phyloP scores from a whole-genome alignment of 2,888 invertebrate species.

The Lydus trimaculatus region DNA sequence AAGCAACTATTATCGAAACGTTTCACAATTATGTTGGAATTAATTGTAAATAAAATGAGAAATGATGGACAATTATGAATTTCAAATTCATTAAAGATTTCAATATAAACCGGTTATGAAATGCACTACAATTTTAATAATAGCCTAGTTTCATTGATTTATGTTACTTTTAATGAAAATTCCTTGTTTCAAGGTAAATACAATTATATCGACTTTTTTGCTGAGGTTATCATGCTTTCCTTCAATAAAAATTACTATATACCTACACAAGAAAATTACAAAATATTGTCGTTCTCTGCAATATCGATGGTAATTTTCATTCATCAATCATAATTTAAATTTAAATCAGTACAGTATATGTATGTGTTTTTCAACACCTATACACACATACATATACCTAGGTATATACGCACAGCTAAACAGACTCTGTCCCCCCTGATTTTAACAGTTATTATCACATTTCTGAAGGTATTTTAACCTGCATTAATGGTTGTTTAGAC shows the following conservation, averaged over 20 bases:
- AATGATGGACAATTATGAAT: neutral
- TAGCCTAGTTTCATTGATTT: neutral
- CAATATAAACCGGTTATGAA: neutral
- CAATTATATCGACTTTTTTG: neutral
- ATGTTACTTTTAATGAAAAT: neutral
- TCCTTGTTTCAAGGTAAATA: neutral
- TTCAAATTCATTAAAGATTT: neutral
- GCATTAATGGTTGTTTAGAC: neutral
- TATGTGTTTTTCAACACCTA: constrained; percentile 5
- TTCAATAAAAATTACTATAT: no score
- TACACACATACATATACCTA: no score
- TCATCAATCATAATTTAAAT: constrained; percentile 13
- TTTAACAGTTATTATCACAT: neutral
- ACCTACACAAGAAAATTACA: no score
- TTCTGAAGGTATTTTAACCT: neutral
- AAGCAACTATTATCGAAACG: neutral
- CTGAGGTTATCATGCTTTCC: neutral
- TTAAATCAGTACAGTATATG: neutral
- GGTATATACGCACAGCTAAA: neutral
- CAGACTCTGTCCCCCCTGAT: neutral
- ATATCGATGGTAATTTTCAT: constrained; percentile 5
- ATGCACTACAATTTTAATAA: neutral
- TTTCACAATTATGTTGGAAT: neutral
- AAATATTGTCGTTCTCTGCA: no score
- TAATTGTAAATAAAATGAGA: neutral